A percentile compares a stretch with the other conserved stretches of the same genome.
These are phyloP conservation scores for Caradrina kadenii DNA, from an alignment of 2,888 invertebrate genomes.

Conservation along the genomic window DNA sequence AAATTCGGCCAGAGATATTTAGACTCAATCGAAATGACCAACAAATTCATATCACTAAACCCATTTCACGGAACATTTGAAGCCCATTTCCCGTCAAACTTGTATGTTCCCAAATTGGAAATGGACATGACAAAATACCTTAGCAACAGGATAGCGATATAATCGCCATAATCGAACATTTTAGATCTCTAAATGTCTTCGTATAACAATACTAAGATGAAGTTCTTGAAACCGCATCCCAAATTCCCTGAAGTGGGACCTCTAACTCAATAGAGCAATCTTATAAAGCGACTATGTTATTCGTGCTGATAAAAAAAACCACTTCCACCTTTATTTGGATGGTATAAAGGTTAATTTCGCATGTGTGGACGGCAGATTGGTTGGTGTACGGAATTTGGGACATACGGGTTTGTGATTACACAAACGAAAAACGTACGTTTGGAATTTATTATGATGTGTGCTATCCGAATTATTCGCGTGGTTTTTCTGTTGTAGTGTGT, in stretches of 20 bases:
- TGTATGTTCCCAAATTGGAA: conserved; percentile 2
- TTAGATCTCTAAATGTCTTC: conserved; percentile 48
- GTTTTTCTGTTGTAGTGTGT: conserved; percentile 14
- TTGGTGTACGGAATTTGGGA: conserved; percentile 40
- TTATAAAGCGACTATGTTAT: conserved; percentile 65
- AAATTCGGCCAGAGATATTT: too few species aligned
- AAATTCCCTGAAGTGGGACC: conserved; percentile 71
- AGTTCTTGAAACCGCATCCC: conserved; percentile 66
- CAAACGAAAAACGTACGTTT: conserved; percentile 28
- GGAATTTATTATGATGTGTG: conserved; percentile 43
- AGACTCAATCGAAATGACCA: not conserved
- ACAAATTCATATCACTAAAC: conserved; percentile 20
- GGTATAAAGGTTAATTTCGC: conserved; percentile 38
- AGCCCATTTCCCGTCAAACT: not conserved
- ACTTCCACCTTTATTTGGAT: conserved; percentile 4
- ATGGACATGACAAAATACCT: conserved; percentile 8
- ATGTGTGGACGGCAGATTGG: conserved; percentile 12
- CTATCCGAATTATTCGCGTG: conserved; percentile 29
- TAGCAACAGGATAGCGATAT: conserved; percentile 25
- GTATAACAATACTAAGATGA: conserved; percentile 63
- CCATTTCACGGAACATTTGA: conserved; percentile 10
- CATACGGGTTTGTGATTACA: conserved; percentile 55
- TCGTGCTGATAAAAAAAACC: conserved; percentile 8
- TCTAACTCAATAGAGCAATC: conserved; percentile 69
- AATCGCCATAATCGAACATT: conserved; percentile 36